phyloP scores from a whole-genome alignment of 2,888 invertebrate genomes.

The Drosophila fulvimacula region DNA sequence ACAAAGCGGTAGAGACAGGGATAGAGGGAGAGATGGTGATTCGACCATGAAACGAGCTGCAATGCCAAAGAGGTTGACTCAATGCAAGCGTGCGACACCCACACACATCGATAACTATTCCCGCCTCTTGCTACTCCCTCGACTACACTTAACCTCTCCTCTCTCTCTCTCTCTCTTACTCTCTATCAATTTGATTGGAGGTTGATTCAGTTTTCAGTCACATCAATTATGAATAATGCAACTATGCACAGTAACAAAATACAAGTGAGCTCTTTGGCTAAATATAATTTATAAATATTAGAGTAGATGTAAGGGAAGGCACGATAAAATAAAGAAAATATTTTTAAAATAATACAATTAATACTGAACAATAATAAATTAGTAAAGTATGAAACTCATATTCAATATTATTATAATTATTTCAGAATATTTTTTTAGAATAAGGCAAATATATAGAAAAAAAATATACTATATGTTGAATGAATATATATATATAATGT shows the following conservation, averaged over 20 bases:
- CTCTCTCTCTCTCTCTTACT: background rate
- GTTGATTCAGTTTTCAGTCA: conserved; percentile 35
- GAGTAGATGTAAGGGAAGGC: too few relatives aligned
- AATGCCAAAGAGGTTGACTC: conserved; percentile 35
- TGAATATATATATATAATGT: too few relatives aligned
- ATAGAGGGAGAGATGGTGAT: background rate
- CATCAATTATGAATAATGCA: conserved; percentile 11
- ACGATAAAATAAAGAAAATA: background rate
- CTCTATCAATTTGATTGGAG: background rate
- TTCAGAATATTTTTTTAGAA: too few relatives aligned
- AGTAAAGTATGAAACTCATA: too few relatives aligned
- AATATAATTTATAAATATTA: background rate
- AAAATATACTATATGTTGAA: too few relatives aligned
- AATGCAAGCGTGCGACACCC: conserved; percentile 15
- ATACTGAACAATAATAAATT: too few relatives aligned
- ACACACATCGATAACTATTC: background rate
- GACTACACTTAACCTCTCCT: too few relatives aligned
- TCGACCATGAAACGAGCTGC: conserved; percentile 5
- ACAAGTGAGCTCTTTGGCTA: background rate
- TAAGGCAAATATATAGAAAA: too few relatives aligned
- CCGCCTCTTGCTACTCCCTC: too few relatives aligned
- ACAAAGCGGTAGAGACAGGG: background rate
- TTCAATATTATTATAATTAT: too few relatives aligned
- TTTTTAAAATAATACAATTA: background rate
- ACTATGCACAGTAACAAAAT: background rate